A percentile compares a stretch with the other conserved stretches of the same genome.
phyloP scores from a whole-genome alignment of 1,140 invertebrate species.

The Reticulitermes speratus region DNA sequence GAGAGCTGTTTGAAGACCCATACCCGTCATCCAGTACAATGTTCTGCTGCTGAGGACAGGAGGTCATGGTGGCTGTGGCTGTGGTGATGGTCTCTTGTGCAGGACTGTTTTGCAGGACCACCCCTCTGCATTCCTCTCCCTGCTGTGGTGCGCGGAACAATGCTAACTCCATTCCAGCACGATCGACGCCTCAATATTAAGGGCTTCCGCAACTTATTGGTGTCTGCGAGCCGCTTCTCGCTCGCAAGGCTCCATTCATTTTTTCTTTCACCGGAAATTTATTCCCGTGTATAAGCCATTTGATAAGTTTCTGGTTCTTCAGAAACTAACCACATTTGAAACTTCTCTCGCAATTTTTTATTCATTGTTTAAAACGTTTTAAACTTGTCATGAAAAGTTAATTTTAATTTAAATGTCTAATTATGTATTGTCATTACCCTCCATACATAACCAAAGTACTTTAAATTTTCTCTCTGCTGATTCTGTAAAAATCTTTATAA shows the following conservation, averaged over 20 bases:
- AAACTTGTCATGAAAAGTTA: no score
- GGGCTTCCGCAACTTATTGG: neutral
- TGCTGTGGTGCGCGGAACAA: neutral
- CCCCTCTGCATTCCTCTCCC: neutral
- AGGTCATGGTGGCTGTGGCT: neutral
- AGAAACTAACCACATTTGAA: no score
- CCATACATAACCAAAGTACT: no score
- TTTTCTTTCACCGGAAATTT: neutral
- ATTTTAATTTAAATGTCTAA: no score
- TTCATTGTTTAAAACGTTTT: no score
- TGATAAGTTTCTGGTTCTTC: no score
- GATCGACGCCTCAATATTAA: neutral
- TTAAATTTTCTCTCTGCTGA: no score
- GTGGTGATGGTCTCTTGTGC: neutral
- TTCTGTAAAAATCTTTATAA: no score
- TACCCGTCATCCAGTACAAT: conserved; percentile 53
- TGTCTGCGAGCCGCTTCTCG: neutral
- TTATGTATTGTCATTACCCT: no score
- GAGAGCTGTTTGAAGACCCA: conserved; percentile 54
- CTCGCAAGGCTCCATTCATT: neutral
- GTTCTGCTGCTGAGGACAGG: conserved; percentile 21
- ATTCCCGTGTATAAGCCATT: neutral
- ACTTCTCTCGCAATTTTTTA: no score
- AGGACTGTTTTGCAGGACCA: neutral
- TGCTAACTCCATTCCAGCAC: neutral